A percentile compares a stretch with the other conserved stretches of the same genome.
phyloP scores from a whole-genome alignment of 2,888 invertebrate genomes.

The Conus canariensis region DNA sequence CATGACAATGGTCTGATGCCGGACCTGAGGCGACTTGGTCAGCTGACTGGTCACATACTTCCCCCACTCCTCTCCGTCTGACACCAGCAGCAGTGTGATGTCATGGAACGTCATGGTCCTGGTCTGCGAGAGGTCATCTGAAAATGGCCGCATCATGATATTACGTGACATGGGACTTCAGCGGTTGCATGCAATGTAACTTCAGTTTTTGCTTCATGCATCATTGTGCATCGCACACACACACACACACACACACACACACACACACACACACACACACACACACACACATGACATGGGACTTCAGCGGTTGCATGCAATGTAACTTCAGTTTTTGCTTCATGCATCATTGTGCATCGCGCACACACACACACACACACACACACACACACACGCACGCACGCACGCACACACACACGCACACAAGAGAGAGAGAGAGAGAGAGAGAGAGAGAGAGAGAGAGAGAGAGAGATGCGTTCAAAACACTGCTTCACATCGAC shows the following conservation, averaged over 20 bases:
- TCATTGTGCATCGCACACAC: no score
- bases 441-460: neutral
- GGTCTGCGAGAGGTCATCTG: conserved; percentile 23
- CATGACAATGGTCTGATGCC: conserved; percentile 27
- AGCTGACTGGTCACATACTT: conserved; percentile 33
- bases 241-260: no score
- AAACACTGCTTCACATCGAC: no score
- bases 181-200: neutral
- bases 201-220: no score
- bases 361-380: no score
- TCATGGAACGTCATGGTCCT: conserved; percentile 38
- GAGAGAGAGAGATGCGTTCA: neutral
- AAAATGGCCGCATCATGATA: neutral
- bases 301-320: neutral
- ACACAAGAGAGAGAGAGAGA: neutral
- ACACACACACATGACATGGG: no score
- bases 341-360: no score
- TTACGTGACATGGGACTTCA: no score
- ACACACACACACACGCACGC: no score
- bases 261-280: no score
- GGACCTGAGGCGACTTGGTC: conserved; percentile 4
- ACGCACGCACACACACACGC: no score
- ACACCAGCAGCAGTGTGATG: conserved; percentile 40
- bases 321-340: neutral
- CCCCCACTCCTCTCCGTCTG: conserved; percentile 43